Conservation (phyloP, 2,113 vertebrate species). For the Amphiprion percula region DNA sequence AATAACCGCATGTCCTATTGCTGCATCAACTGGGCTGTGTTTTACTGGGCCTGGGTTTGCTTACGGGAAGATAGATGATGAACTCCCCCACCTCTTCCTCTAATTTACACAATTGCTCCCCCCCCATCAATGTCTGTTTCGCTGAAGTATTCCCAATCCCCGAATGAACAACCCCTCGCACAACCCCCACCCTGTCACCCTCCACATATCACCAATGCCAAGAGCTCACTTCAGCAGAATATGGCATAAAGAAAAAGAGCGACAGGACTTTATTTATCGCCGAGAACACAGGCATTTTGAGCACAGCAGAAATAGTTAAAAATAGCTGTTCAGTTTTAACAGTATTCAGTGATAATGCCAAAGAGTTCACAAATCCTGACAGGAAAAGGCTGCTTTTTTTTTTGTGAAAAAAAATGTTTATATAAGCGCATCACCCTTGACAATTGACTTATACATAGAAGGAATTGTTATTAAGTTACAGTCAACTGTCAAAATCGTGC, state of each 20-base stretch:
- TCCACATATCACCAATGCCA: conserved; percentile 19
- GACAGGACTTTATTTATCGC: not conserved
- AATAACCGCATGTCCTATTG: conserved; percentile 81
- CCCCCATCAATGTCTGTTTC: conserved; percentile 58
- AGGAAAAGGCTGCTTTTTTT: conserved; percentile 44
- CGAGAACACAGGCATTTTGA: conserved; percentile 4
- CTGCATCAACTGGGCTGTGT: conserved; percentile 75
- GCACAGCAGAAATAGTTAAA: conserved; percentile 37
- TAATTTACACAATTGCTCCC: conserved; percentile 72
- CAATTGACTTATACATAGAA: conserved; percentile 68
- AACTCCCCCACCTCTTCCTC: conserved; percentile 70
- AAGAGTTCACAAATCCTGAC: conserved; percentile 66
- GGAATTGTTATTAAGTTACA: conserved; percentile 79
- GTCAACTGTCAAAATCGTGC: conserved; percentile 74
- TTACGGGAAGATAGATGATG: conserved; percentile 79
- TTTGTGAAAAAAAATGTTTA: conserved; percentile 66
- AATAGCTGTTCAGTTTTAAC: conserved; percentile 50
- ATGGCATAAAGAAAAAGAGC: not conserved
- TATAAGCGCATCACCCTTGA: conserved; percentile 64
- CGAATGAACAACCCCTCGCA: conserved; percentile 27
- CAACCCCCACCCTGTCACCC: conserved; percentile 13
- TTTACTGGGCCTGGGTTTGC: conserved; percentile 67
- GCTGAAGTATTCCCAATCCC: conserved; percentile 46
- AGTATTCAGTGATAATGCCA: conserved; percentile 26
- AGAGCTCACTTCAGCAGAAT: not conserved